A percentile compares a stretch with the other conserved stretches of the same genome.
phyloP scores from a whole-genome alignment of 2,113 vertebrate species.

The Hoplias malabaricus region DNA sequence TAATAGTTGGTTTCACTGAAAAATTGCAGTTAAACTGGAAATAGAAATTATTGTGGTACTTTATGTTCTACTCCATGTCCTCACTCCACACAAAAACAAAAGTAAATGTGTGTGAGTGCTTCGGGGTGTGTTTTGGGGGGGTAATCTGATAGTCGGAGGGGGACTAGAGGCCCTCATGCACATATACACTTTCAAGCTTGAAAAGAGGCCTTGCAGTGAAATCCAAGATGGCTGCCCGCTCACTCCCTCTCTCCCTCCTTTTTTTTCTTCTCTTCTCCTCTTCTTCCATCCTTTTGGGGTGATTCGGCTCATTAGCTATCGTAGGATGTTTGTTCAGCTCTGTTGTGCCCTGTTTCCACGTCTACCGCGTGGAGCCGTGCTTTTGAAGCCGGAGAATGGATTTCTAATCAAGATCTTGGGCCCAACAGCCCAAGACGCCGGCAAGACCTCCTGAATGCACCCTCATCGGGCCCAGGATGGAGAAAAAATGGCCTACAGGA shows the following conservation, averaged over 20 bases:
- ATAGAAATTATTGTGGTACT: no score
- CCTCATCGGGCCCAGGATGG: not conserved
- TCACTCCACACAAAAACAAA: not conserved
- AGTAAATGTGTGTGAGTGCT: constrained; percentile 40
- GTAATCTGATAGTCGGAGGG: constrained; percentile 70
- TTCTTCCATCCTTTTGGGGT: constrained; percentile 28
- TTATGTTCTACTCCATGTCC: not conserved
- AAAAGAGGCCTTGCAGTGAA: constrained; percentile 70
- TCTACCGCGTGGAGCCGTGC: constrained; percentile 36
- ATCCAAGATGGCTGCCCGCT: constrained; percentile 65
- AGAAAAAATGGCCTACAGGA: not conserved
- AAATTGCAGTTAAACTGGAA: no score
- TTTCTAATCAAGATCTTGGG: constrained; percentile 58
- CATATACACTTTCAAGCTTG: constrained; percentile 63
- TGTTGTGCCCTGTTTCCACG: constrained; percentile 53
- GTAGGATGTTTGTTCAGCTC: constrained; percentile 62
- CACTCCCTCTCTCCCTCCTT: not conserved
- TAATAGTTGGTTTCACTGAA: no score
- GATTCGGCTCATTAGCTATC: constrained; percentile 61
- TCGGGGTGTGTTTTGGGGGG: constrained; percentile 59
- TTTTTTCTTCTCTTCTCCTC: constrained; percentile 5
- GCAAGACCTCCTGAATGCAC: constrained; percentile 19
- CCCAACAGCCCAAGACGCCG: constrained; percentile 27
- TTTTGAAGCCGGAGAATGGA: constrained; percentile 55
- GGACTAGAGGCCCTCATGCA: constrained; percentile 65